Evolutionary conservation across 2,888 invertebrate genomes (phyloP).

Genomic region (Coelinius sp.): DNA sequence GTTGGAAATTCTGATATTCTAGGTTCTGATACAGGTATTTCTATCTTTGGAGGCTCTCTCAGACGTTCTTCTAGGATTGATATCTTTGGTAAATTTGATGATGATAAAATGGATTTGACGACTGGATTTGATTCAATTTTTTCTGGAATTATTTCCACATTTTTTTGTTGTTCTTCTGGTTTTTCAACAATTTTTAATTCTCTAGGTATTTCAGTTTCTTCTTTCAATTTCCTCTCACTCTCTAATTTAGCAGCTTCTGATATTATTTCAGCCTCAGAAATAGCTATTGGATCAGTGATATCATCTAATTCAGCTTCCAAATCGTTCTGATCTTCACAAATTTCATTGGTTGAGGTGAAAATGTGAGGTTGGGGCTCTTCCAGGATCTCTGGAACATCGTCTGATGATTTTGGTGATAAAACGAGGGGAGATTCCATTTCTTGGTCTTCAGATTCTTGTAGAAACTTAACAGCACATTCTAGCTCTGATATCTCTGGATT

Average conservation of each 20-base stretch:
- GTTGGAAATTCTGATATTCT: conserved; percentile 54
- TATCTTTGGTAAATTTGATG: conserved; percentile 51
- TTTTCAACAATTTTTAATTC: not conserved
- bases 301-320: conserved; percentile 53
- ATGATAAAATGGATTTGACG: not conserved
- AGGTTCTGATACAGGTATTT: conserved; percentile 59
- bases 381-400: conserved; percentile 45
- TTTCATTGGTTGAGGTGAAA: no score
- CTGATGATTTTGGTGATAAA: conserved; percentile 56
- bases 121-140: not conserved
- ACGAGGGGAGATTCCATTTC: conserved; percentile 68
- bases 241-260: conserved; percentile 67
- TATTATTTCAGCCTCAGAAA: conserved; percentile 69
- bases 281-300: conserved; percentile 61
- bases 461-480: conserved; percentile 66
- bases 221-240: conserved; percentile 59
- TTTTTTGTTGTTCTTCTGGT: conserved; percentile 2
- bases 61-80: conserved; percentile 64
- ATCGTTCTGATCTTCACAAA: conserved; percentile 56
- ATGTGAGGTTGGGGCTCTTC: no score
- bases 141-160: not conserved
- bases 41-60: conserved; percentile 65
- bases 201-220: conserved; percentile 43
- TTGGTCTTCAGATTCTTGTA: conserved; percentile 69
- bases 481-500: conserved; percentile 63